phyloP scores from a whole-genome alignment of 2,888 invertebrate species.

The Catocala sponsa region DNA sequence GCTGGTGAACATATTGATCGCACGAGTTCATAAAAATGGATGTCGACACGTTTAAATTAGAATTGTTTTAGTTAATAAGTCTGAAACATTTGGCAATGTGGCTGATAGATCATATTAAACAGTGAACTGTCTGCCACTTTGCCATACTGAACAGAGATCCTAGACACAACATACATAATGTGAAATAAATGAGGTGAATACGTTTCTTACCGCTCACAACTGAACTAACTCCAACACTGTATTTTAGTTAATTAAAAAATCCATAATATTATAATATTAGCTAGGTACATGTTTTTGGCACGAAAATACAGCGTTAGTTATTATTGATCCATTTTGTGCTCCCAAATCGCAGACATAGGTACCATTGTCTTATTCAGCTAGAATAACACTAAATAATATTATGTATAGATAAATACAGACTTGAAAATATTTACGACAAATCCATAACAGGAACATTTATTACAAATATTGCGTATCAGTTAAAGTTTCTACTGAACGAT shows the following conservation, averaged over 20 bases:
- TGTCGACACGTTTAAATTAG: background rate
- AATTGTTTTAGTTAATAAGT: slow-evolving; percentile 3
- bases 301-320: slow-evolving; percentile 55
- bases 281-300: slow-evolving; percentile 53
- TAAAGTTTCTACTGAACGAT: slow-evolving; percentile 47
- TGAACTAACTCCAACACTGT: slow-evolving; percentile 18
- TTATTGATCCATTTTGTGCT: slow-evolving; percentile 74
- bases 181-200: slow-evolving; percentile 8
- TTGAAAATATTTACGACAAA: slow-evolving; percentile 71
- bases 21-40: slow-evolving; percentile 2
- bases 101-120: background rate
- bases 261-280: slow-evolving; percentile 13
- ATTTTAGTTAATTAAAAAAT: slow-evolving; percentile 20
- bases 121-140: background rate
- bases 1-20: background rate
- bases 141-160: slow-evolving; percentile 1
- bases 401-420: slow-evolving; percentile 52
- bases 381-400: slow-evolving; percentile 38
- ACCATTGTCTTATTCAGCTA: slow-evolving; percentile 36
- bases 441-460: slow-evolving; percentile 79
- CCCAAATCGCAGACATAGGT: slow-evolving; percentile 57
- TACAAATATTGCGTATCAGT: slow-evolving; percentile 48
- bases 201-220: slow-evolving; percentile 4
- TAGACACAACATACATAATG: slow-evolving; percentile 13
- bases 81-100: slow-evolving; percentile 13